phyloP scores from a whole-genome alignment of 2,888 invertebrate genomes.

The Dexiosoma caninum region DNA sequence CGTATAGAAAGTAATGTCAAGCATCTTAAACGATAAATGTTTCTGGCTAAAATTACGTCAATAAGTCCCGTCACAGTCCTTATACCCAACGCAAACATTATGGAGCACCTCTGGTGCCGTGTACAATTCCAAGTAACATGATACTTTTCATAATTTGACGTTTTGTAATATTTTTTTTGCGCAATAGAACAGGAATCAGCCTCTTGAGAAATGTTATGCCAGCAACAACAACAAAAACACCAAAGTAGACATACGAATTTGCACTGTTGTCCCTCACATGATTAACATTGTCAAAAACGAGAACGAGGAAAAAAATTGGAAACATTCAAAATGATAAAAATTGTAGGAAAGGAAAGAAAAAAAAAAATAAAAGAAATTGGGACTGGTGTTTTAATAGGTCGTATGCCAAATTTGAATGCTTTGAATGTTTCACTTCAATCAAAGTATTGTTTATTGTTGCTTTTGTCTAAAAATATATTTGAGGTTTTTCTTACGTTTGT shows the following conservation, averaged over 20 bases:
- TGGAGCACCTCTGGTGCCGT: constrained; percentile 24
- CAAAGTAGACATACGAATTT: background rate
- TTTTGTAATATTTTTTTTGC: constrained; percentile 7
- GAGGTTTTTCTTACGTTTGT: constrained; percentile 30
- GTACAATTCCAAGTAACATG: constrained; percentile 59
- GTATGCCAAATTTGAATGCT: constrained; percentile 1
- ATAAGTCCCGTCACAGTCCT: background rate
- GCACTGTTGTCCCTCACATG: background rate
- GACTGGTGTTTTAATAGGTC: background rate
- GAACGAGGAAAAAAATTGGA: too few relatives aligned
- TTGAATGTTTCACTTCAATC: background rate
- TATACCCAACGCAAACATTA: background rate
- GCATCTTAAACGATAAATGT: too few relatives aligned
- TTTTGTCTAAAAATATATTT: constrained; percentile 24
- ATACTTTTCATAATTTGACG: constrained; percentile 46
- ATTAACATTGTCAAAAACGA: constrained; percentile 2
- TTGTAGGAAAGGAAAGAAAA: background rate
- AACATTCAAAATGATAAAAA: background rate
- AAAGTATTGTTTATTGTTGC: constrained; percentile 26
- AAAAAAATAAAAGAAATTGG: background rate
- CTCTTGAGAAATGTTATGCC: constrained; percentile 22
- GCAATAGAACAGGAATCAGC: constrained; percentile 1
- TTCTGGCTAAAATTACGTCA: background rate
- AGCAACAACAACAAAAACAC: background rate
- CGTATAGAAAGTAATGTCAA: background rate